Evolutionary conservation across 2,888 invertebrate genomes (phyloP).

Genomic region (Azorinus chamasolen): DNA sequence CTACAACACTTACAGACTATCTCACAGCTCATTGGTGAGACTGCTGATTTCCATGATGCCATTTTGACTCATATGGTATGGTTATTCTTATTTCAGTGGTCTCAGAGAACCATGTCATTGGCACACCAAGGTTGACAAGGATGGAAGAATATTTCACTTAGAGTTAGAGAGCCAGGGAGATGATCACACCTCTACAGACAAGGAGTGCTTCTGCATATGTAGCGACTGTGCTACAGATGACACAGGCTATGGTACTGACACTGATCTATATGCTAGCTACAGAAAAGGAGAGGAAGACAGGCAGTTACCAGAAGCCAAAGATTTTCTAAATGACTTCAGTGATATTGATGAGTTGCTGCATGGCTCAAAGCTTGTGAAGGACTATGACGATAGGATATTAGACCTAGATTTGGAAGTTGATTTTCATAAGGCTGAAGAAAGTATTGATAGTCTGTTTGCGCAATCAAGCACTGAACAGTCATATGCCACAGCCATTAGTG

Average conservation of each 20-base stretch:
- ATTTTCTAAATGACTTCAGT: constrained; percentile 38
- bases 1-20: too few species aligned
- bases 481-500: too few species aligned
- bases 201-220: constrained; percentile 50
- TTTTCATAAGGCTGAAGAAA: constrained; percentile 39
- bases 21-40: too few species aligned
- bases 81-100: constrained; percentile 42
- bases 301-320: background rate
- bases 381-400: too few species aligned
- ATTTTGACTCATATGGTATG: background rate
- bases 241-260: constrained; percentile 72
- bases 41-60: too few species aligned
- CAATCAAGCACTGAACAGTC: too few species aligned
- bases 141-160: constrained; percentile 74
- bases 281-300: constrained; percentile 26
- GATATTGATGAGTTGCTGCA: constrained; percentile 38
- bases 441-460: constrained; percentile 59
- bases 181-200: constrained; percentile 22
- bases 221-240: constrained; percentile 68
- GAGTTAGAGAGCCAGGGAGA: constrained; percentile 60
- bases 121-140: constrained; percentile 66
- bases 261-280: constrained; percentile 45
- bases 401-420: background rate
- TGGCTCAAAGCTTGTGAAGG: constrained; percentile 9
- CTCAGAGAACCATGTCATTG: constrained; percentile 57